Evolutionary conservation across 2,797 vertebrate species (phyloP).

Genomic region (Sitta carolinensis): DNA sequence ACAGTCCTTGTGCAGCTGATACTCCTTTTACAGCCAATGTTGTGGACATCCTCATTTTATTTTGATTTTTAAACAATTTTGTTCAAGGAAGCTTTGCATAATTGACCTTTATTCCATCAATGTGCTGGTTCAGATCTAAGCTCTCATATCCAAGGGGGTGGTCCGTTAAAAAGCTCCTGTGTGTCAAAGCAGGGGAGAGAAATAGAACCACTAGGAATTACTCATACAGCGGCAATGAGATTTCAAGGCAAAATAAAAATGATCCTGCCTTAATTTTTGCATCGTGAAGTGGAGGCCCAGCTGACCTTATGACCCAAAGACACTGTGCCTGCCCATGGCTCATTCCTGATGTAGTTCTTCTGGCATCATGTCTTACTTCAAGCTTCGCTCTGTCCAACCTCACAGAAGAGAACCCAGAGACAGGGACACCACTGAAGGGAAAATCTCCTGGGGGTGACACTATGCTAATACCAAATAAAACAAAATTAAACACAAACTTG

Average conservation of each 20-base stretch:
- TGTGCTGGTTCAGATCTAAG: neutral
- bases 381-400: neutral
- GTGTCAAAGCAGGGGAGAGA: slow-evolving; percentile 38
- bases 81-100: neutral
- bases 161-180: slow-evolving; percentile 60
- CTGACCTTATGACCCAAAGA: neutral
- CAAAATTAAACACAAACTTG: slow-evolving; percentile 29
- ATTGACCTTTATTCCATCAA: neutral
- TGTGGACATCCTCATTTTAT: neutral
- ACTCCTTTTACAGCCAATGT: neutral
- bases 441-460: slow-evolving; percentile 46
- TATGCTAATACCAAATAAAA: slow-evolving; percentile 63
- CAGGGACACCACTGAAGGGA: neutral
- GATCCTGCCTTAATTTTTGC: neutral
- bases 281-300: neutral
- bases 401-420: neutral
- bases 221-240: neutral
- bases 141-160: neutral
- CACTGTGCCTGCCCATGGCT: neutral
- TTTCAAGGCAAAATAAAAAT: neutral
- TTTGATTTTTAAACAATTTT: slow-evolving; percentile 15
- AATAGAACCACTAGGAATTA: neutral
- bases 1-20: neutral
- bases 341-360: neutral
- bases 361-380: neutral